These are phyloP conservation scores for Zoanthus sociatus DNA, from an alignment of 92 coral and sea anemone genomes.

Conservation along the genomic window DNA sequence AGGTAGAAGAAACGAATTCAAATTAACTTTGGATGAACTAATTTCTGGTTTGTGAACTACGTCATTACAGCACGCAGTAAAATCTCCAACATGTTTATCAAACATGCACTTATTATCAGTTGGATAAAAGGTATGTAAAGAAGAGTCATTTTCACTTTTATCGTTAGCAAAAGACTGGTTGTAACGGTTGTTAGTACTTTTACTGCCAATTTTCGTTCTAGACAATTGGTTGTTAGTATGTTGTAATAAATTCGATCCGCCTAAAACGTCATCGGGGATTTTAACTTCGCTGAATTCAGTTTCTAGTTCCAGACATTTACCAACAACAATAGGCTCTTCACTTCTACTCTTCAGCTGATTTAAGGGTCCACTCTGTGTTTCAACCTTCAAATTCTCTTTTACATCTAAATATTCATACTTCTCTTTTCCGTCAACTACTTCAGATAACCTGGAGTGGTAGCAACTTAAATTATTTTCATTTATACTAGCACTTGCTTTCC, in stretches of 20 bases:
- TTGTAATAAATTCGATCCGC: not conserved
- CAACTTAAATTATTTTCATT: not conserved
- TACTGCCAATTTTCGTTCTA: not conserved
- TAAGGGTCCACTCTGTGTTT: not conserved
- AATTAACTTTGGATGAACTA: not conserved
- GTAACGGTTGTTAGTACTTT: not conserved
- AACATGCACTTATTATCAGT: not conserved
- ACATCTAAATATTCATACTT: not conserved
- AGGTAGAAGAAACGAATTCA: not conserved
- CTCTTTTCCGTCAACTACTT: not conserved
- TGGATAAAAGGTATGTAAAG: not conserved
- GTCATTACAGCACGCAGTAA: not conserved
- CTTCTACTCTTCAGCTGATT: not conserved
- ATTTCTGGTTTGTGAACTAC: not conserved
- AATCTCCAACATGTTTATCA: not conserved
- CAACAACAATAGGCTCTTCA: not conserved
- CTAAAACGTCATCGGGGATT: not conserved
- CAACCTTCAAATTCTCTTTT: not conserved
- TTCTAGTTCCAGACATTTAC: not conserved
- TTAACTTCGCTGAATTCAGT: not conserved
- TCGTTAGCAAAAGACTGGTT: not conserved
- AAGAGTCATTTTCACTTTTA: not conserved
- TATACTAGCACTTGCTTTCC: not conserved
- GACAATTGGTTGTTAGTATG: not conserved
- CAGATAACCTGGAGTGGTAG: not conserved